Evolutionary conservation across 1,140 invertebrate genomes (phyloP).

Genomic region (Drosophila pseudoobscura): DNA sequence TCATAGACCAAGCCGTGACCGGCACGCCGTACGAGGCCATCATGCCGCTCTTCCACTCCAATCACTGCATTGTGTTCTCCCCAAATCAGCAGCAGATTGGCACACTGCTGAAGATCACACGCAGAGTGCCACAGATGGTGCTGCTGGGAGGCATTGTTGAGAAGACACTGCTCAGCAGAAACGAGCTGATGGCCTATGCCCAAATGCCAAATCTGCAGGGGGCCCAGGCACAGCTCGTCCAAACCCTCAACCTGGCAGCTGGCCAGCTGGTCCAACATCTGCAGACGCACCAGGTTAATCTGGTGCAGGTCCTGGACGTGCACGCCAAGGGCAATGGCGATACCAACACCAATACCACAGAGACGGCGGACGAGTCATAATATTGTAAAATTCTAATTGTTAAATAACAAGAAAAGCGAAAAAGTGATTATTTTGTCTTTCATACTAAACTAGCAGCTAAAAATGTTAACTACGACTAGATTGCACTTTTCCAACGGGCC

Average conservation of each 20-base stretch:
- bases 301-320: conserved; percentile 87
- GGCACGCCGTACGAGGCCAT: conserved; percentile 86
- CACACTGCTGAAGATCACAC: conserved; percentile 86
- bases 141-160: conserved; percentile 88
- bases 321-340: conserved; percentile 77
- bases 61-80: conserved; percentile 87
- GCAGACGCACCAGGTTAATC: conserved; percentile 87
- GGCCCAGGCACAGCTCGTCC: conserved; percentile 86
- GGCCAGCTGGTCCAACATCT: conserved; percentile 87
- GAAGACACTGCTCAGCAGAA: conserved; percentile 86
- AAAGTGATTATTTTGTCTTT: conserved; percentile 62
- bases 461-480: conserved; percentile 57
- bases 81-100: conserved; percentile 84
- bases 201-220: conserved; percentile 86
- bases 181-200: conserved; percentile 87
- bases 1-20: conserved; percentile 86
- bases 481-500: conserved; percentile 82
- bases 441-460: conserved; percentile 57
- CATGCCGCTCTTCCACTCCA: conserved; percentile 85
- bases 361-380: conserved; percentile 35
- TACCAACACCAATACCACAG: conserved; percentile 31
- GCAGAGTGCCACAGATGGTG: conserved; percentile 86
- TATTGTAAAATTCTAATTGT: conserved; percentile 24
- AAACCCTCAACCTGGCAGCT: conserved; percentile 86
- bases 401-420: conserved; percentile 51